A percentile compares a stretch with the other conserved stretches of the same genome.
Evolutionary conservation across 2,113 vertebrate species (phyloP).

Genomic region (Petroica traversi): DNA sequence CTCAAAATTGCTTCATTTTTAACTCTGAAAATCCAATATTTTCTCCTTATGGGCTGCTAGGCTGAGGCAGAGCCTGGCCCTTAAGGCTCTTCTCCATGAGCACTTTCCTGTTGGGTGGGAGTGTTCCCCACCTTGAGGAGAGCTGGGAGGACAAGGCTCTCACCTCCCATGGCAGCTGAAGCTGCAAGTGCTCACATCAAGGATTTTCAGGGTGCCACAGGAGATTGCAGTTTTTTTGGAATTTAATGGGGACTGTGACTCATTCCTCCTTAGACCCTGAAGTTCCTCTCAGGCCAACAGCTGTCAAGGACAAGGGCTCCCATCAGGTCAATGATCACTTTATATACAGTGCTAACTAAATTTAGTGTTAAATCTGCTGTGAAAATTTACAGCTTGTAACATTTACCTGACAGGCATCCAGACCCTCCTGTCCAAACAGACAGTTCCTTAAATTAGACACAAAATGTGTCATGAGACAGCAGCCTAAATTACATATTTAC

Average conservation of each 20-base stretch:
- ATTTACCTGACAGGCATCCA: conserved; percentile 37
- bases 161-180: background rate
- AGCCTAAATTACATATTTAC: conserved; percentile 17
- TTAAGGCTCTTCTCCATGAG: background rate
- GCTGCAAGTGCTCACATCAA: background rate
- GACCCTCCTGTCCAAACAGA: background rate
- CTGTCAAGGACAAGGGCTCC: background rate
- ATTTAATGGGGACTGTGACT: background rate
- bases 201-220: background rate
- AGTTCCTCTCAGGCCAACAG: background rate
- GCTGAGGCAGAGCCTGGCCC: background rate
- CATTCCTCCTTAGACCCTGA: background rate
- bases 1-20: background rate
- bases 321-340: background rate
- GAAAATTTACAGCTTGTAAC: conserved; percentile 2
- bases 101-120: background rate
- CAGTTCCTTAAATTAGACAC: conserved; percentile 36
- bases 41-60: background rate
- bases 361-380: conserved; percentile 11
- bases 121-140: background rate
- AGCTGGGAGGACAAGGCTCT: background rate
- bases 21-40: background rate
- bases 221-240: background rate
- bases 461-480: background rate
- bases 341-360: conserved; percentile 11